A percentile compares a stretch with the other conserved stretches of the same genome.
Conservation (phyloP, 2,113 vertebrate genomes). For the Tenebrosternarchus preto region DNA sequence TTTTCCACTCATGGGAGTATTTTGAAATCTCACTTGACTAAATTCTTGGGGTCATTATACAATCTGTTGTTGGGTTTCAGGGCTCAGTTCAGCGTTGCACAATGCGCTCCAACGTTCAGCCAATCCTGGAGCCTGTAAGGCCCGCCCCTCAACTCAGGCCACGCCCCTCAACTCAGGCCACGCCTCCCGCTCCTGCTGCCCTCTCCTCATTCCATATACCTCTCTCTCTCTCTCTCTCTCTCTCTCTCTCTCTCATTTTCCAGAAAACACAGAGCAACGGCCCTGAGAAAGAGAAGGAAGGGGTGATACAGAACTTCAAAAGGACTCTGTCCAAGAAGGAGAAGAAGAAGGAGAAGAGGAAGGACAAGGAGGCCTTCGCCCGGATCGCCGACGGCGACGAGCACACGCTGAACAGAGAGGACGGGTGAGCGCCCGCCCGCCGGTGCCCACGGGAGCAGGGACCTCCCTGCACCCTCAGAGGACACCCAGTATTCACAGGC, state of each 20-base stretch:
- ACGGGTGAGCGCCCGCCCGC: conserved; percentile 80
- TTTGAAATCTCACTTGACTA: conserved; percentile 1
- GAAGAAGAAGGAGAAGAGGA: conserved; percentile 95
- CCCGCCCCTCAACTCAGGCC: no score
- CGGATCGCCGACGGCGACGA: conserved; percentile 87
- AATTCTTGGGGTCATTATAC: neutral
- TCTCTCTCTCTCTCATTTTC: neutral
- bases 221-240: no score
- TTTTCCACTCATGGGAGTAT: conserved; percentile 1
- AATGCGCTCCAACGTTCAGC: neutral
- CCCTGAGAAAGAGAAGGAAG: conserved; percentile 95
- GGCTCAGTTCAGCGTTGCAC: no score
- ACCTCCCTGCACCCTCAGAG: no score
- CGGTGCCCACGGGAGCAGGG: no score
- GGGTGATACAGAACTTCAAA: conserved; percentile 98
- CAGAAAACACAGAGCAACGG: conserved; percentile 95
- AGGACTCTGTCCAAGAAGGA: conserved; percentile 97
- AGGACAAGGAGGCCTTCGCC: conserved; percentile 85
- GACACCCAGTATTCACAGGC: no score
- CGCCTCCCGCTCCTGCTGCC: neutral
- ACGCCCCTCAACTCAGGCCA: neutral
- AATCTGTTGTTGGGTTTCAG: conserved; percentile 9
- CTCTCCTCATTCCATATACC: neutral
- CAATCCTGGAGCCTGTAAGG: neutral
- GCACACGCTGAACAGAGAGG: conserved; percentile 77